Evolutionary conservation across 1,140 invertebrate genomes (phyloP).

Genomic region (Zophobas atratus): DNA sequence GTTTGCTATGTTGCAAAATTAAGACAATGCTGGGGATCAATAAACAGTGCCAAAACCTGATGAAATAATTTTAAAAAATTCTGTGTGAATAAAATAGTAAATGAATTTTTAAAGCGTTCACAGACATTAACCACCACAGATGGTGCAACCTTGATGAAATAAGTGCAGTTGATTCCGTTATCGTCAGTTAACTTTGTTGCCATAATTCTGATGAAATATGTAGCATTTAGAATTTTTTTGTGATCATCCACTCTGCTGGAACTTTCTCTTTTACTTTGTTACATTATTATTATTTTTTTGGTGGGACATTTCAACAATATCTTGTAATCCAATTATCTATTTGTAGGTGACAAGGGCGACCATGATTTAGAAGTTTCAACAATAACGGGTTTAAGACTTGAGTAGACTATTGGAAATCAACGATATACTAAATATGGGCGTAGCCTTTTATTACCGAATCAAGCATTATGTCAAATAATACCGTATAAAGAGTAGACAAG

Average conservation of each 20-base stretch:
- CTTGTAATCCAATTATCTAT: too few species aligned
- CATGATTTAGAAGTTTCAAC: too few species aligned
- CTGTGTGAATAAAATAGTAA: conserved; percentile 3
- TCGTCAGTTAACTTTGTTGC: conserved; percentile 17
- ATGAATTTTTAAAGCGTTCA: neutral
- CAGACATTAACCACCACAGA: neutral
- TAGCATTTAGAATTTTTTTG: conserved; percentile 21
- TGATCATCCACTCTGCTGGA: neutral
- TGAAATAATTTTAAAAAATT: conserved; percentile 5
- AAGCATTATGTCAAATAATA: too few species aligned
- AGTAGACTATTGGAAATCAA: too few species aligned
- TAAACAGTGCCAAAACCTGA: neutral
- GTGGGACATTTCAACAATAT: neutral
- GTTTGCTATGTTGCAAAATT: neutral
- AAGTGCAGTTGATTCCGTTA: conserved; percentile 6
- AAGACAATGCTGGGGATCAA: neutral
- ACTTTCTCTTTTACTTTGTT: conserved; percentile 28
- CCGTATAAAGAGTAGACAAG: too few species aligned
- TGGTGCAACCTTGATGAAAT: conserved; percentile 15
- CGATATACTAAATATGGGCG: too few species aligned
- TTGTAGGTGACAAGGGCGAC: neutral
- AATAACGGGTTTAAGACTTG: too few species aligned
- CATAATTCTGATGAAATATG: conserved; percentile 32
- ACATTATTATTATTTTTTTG: too few species aligned
- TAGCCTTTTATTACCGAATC: too few species aligned